A percentile compares a stretch with the other conserved stretches of the same genome.
phyloP scores from a whole-genome alignment of 2,888 invertebrate species.

The Cantharis lateralis region DNA sequence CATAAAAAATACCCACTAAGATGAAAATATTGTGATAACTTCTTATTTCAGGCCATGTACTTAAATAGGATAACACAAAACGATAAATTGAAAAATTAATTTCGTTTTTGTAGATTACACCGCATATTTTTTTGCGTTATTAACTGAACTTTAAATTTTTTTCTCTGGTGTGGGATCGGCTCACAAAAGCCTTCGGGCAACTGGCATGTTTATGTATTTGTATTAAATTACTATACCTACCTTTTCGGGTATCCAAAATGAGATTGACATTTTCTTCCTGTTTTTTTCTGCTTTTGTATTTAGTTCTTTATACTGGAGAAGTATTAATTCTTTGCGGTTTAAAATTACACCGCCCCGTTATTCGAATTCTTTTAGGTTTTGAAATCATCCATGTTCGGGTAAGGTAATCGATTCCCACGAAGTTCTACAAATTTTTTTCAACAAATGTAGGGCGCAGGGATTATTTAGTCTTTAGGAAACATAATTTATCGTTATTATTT shows the following conservation, averaged over 20 bases:
- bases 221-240: slow-evolving; percentile 17
- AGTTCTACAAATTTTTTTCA: neutral
- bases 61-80: neutral
- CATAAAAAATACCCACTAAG: neutral
- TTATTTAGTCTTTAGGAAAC: neutral
- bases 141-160: neutral
- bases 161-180: neutral
- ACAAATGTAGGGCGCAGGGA: neutral
- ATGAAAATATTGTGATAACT: neutral
- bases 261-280: slow-evolving; percentile 23
- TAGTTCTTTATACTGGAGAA: slow-evolving; percentile 6
- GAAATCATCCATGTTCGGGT: neutral
- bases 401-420: slow-evolving; percentile 14
- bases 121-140: neutral
- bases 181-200: neutral
- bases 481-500: neutral
- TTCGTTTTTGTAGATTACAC: neutral
- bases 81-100: neutral
- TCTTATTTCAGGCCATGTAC: neutral
- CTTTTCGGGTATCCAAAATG: slow-evolving; percentile 6
- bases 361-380: slow-evolving; percentile 10
- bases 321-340: slow-evolving; percentile 22
- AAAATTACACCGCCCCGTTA: slow-evolving; percentile 27
- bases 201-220: neutral
- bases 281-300: slow-evolving; percentile 13